Base-by-base conservation (phyloP, 2,888 invertebrate genomes). In the Drosophila anomalata region DNA sequence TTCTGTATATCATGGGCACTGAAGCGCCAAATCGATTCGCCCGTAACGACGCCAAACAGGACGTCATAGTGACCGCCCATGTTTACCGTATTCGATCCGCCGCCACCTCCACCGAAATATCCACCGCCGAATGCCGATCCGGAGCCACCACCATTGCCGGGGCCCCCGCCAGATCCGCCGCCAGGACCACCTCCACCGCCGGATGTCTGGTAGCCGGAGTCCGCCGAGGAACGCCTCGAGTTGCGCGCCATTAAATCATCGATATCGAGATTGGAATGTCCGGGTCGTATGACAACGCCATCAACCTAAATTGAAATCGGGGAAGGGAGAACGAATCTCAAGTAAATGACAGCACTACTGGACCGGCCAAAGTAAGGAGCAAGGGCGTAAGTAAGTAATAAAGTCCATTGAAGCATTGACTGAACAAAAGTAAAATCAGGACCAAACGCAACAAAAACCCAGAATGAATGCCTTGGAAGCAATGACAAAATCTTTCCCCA, bases 21-120 rank as follows among this genome's bases (percentile, higher is more conserved):
- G 90, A 99, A 97, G 90, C 96, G 95, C 95, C 97, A 97, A 78
- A 98, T 94, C n/a, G 98, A 97, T 90, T 98, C 97, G 89, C 96
- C 96, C 24, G 96, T 96, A 52, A 97, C 97, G 47, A 97, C 97
- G 14, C 98, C 98, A 89, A 98, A 97, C 71, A 98, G 92, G 62
- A 98, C 94, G 92, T 97, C 97, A 91, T 97, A 97, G 62, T 89
- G 89, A 58, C 79, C 79, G 57, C 77, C 78, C 56, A 76, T 78
- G 68, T 57, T 87, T 29, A 66, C 51, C 14, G 66, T 20, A 7
- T 14, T 36, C 2, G 14, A 24, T 39, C 61, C 11, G 41, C 47
- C 2, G 20, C 76, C 8, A 31, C 47, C 2, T 78, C 87, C 83
- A 4, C 80, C 78, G 29, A 82, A 73, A 52, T 86, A 78, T 59